A percentile compares a stretch with the other conserved stretches of the same genome.
These are phyloP conservation scores for Apis florea DNA, from an alignment of 1,140 invertebrate genomes.

Conservation along the genomic window DNA sequence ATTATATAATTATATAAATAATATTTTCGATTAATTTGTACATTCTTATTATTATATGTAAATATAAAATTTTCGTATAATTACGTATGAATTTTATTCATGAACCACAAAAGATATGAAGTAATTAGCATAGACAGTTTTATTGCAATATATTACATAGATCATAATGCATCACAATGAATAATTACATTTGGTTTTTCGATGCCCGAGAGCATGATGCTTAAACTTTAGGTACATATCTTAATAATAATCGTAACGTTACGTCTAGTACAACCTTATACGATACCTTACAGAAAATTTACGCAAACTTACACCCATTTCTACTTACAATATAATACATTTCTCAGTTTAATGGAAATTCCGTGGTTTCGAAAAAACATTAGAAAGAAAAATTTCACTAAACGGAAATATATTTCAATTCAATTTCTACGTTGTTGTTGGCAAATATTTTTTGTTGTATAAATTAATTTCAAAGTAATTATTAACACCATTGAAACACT, in stretches of 20 bases:
- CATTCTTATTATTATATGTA: too few relatives aligned
- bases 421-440: not conserved
- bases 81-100: too few relatives aligned
- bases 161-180: slow-evolving; percentile 75
- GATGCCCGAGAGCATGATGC: slow-evolving; percentile 32
- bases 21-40: not conserved
- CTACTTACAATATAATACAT: slow-evolving; percentile 80
- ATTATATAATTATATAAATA: not conserved
- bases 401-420: not conserved
- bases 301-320: slow-evolving; percentile 69
- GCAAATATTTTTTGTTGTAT: not conserved
- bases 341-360: slow-evolving; percentile 24
- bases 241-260: slow-evolving; percentile 68
- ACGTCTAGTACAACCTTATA: slow-evolving; percentile 67
- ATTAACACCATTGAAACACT: not conserved
- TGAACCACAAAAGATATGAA: not conserved
- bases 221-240: slow-evolving; percentile 60
- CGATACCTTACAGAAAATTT: slow-evolving; percentile 67
- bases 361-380: slow-evolving; percentile 11
- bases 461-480: slow-evolving; percentile 3
- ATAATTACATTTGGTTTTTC: slow-evolving; percentile 71
- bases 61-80: too few relatives aligned
- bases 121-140: slow-evolving; percentile 65
- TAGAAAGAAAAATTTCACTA: not conserved
- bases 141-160: slow-evolving; percentile 75